Evolutionary conservation across 2,888 invertebrate species (phyloP).

Genomic region (Apotomis capreana): DNA sequence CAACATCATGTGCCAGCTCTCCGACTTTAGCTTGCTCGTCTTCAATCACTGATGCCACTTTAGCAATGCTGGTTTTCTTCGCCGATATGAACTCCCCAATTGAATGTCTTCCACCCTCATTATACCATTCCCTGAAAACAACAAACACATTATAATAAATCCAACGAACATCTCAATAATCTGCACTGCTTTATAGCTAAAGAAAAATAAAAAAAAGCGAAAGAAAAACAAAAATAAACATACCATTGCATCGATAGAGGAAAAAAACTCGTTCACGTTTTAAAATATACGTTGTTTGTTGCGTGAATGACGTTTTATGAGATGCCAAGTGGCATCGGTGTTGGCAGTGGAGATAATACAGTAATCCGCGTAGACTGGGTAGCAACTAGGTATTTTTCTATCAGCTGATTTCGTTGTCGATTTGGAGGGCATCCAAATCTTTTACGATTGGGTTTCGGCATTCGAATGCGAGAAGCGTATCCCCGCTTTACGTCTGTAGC

Average conservation of each 20-base stretch:
- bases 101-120: background rate
- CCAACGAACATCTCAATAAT: background rate
- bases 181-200: background rate
- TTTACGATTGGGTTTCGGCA: slow-evolving; percentile 30
- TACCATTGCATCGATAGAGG: slow-evolving; percentile 42
- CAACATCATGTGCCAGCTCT: background rate
- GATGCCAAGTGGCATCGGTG: slow-evolving; percentile 61
- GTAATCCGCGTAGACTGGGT: slow-evolving; percentile 43
- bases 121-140: slow-evolving; percentile 24
- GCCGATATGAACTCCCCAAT: background rate
- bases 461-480: slow-evolving; percentile 16
- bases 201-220: slow-evolving; percentile 19
- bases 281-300: slow-evolving; percentile 63
- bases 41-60: background rate
- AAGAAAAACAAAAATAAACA: slow-evolving; percentile 46
- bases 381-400: slow-evolving; percentile 42
- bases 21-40: background rate
- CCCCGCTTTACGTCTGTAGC: slow-evolving; percentile 2
- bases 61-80: background rate
- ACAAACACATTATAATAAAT: slow-evolving; percentile 4
- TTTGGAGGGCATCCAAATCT: slow-evolving; percentile 37
- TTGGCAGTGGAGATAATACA: slow-evolving; percentile 54
- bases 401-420: slow-evolving; percentile 44
- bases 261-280: slow-evolving; percentile 27
- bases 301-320: slow-evolving; percentile 50